Evolutionary conservation across 2,888 invertebrate genomes (phyloP).

Genomic region (Stramonita haemastoma): DNA sequence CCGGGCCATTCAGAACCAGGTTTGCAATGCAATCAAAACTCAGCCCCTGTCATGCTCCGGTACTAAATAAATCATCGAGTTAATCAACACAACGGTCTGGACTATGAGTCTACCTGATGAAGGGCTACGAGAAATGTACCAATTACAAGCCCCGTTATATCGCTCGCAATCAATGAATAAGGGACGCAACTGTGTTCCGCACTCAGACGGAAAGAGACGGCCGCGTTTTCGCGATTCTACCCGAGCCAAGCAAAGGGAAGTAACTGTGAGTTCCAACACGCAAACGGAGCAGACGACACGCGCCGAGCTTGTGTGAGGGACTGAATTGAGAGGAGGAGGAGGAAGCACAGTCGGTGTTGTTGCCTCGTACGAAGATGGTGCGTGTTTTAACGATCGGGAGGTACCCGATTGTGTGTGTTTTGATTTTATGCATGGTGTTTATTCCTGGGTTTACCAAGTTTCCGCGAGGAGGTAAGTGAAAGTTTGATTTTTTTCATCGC

Average conservation of each 20-base stretch:
- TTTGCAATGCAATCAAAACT: slow-evolving; percentile 10
- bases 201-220: neutral
- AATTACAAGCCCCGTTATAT: slow-evolving; percentile 9
- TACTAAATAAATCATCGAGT: neutral
- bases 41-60: neutral
- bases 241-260: neutral
- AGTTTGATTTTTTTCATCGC: neutral
- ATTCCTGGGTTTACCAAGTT: neutral
- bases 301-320: neutral
- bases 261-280: neutral
- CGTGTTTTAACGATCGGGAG: neutral
- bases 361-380: neutral
- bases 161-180: slow-evolving; percentile 26
- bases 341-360: neutral
- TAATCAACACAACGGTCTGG: neutral
- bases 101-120: neutral
- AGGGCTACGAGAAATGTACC: neutral
- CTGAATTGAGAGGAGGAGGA: neutral
- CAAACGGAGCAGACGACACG: slow-evolving; percentile 10
- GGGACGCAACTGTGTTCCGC: neutral
- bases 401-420: neutral
- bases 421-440: neutral
- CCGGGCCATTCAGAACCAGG: neutral
- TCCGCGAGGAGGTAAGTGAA: slow-evolving; percentile 4
- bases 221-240: too few species aligned